Base-by-base conservation (phyloP, 2,113 vertebrate genomes). In the Otolemur garnettii region DNA sequence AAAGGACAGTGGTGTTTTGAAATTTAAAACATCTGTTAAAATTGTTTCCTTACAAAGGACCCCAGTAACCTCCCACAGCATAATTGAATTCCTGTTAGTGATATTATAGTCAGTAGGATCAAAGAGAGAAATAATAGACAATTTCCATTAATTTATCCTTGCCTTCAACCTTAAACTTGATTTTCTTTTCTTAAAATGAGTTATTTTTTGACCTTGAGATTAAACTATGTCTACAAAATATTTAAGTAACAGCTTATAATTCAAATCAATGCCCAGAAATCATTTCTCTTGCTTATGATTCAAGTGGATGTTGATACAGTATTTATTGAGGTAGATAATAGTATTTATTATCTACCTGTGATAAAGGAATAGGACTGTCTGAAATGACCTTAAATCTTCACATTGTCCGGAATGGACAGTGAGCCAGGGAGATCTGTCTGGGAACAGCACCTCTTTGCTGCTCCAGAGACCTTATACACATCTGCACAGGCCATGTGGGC, bases 21-120 rank as follows among this genome's bases (percentile, higher is more conserved):
- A 97, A 74, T 62, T 90, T 81, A 85, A 90, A 90, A 88, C 18
- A 77, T 50, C 90, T 92, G 38, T 35, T 95, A 5, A 72, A 81
- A 57, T 86, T 78, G 4, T 71, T 60, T 77, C 60, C 26, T 79
- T 71, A 78, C 35, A 90, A 91, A 87, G 12, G 3, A 87, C 10
- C 13, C 14, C 42, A 26, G 26, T 26, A 84, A 59, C 9, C n/a
- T 33, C 19, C 28, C 13, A 62, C 28, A 84, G 6, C 13, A 45
- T 84, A 19, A 68, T 3, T 1, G 5, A 33, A 87, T 55, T 90
- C 60, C 26, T 96, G 57, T 57, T 33, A 79, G 8, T 60, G 83
- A 90, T 55, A 53, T 74, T 83, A 94, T 38, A 42, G 14, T 94
- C 45, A 80, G 15, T n/a, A 80, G 93, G 30, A 93, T 80, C 59